Conservation (phyloP, 2,797 vertebrate genomes). For the Sebastes hubbsi region DNA sequence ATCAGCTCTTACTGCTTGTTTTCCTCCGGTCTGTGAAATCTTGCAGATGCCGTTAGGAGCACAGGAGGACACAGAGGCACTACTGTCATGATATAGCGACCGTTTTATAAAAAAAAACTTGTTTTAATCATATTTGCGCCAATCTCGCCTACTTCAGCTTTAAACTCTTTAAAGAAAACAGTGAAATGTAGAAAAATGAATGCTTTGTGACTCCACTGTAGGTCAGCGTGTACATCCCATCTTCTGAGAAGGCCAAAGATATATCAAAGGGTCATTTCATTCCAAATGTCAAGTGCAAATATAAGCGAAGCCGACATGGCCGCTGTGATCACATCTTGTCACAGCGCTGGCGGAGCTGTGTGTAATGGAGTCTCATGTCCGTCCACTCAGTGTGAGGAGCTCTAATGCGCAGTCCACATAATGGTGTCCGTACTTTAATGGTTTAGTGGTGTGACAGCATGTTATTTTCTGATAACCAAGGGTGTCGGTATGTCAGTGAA, state of each 20-base stretch:
- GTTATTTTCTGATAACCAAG: constrained; percentile 52
- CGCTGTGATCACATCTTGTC: constrained; percentile 21
- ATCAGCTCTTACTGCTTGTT: rapidly evolving
- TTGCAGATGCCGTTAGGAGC: no score
- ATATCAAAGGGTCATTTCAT: constrained; percentile 16
- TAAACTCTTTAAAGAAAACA: not conserved
- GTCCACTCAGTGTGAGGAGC: constrained; percentile 7
- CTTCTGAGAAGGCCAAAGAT: not conserved
- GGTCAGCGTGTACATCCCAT: not conserved
- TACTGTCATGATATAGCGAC: no score
- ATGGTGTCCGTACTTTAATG: constrained; percentile 42
- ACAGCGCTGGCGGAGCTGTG: not conserved
- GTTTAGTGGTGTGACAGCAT: constrained; percentile 28
- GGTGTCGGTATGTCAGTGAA: constrained; percentile 12
- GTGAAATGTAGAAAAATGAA: not conserved
- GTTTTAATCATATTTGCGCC: no score
- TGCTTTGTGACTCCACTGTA: not conserved
- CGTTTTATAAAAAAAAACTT: no score
- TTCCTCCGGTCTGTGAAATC: no score
- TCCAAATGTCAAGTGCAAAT: constrained; percentile 7
- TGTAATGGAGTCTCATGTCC: constrained; percentile 9
- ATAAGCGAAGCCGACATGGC: constrained; percentile 12
- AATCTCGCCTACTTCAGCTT: not conserved
- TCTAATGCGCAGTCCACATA: constrained; percentile 38
- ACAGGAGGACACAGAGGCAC: no score